These are phyloP conservation scores for Conus ventricosus DNA, from an alignment of 1,140 invertebrate genomes.

Conservation along the genomic window DNA sequence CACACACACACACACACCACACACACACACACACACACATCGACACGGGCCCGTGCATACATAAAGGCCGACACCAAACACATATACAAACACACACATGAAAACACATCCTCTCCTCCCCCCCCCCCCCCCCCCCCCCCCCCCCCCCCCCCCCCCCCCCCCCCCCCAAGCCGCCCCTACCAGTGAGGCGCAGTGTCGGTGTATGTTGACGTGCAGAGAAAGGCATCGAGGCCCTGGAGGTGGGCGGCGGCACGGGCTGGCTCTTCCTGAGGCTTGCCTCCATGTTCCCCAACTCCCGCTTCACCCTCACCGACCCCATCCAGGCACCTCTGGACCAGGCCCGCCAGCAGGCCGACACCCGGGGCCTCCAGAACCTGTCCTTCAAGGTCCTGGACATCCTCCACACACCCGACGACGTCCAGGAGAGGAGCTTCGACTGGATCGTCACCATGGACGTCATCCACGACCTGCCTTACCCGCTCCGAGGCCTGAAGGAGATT, in stretches of 20 bases:
- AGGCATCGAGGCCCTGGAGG: slow-evolving; percentile 39
- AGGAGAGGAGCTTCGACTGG: background rate
- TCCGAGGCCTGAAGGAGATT: background rate
- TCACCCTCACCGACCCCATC: slow-evolving; percentile 42
- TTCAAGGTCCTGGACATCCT: slow-evolving; percentile 40
- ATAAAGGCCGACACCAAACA: too few relatives aligned
- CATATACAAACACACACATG: too few relatives aligned
- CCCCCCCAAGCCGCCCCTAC: too few relatives aligned
- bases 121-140: too few relatives aligned
- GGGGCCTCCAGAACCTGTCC: slow-evolving; percentile 43
- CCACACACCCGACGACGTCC: slow-evolving; percentile 34
- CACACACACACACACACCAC: too few relatives aligned
- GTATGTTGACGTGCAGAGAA: background rate
- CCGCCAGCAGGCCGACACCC: slow-evolving; percentile 14
- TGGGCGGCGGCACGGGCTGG: slow-evolving; percentile 49
- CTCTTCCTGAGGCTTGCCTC: slow-evolving; percentile 37
- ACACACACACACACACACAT: too few relatives aligned
- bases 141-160: too few relatives aligned
- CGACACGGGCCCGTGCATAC: too few relatives aligned
- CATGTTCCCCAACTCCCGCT: slow-evolving; percentile 45
- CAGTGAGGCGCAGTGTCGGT: too few relatives aligned
- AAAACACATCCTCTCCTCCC: too few relatives aligned
- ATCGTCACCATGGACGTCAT: background rate
- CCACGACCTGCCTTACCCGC: slow-evolving; percentile 26
- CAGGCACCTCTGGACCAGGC: slow-evolving; percentile 18